These are phyloP conservation scores for Mobula birostris DNA, from an alignment of 2,113 vertebrate genomes.

Conservation along the genomic window DNA sequence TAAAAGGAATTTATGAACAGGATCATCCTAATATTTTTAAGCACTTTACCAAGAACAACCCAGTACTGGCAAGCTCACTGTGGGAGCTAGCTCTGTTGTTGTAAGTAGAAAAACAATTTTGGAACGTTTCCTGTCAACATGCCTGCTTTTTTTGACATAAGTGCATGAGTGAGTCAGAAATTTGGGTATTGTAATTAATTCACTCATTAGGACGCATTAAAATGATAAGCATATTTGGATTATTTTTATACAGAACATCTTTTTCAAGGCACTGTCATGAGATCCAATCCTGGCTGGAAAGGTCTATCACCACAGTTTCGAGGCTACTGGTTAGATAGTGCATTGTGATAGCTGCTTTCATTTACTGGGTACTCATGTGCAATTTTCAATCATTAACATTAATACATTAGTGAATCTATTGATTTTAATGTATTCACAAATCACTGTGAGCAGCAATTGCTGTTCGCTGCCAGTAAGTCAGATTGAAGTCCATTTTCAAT, in stretches of 20 bases:
- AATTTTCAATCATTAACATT: background rate
- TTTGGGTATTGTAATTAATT: background rate
- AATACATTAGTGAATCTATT: background rate
- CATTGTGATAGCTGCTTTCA: background rate
- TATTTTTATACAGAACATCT: too few species aligned
- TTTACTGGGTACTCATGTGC: background rate
- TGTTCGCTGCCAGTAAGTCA: background rate
- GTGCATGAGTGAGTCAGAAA: background rate
- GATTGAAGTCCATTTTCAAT: background rate
- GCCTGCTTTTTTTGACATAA: background rate
- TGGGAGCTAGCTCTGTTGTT: background rate
- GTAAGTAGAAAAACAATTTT: background rate
- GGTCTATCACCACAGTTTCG: background rate
- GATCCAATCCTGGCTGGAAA: too few species aligned
- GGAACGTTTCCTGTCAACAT: background rate
- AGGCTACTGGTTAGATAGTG: background rate
- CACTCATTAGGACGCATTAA: too few species aligned
- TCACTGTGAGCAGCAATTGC: background rate
- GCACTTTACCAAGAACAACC: background rate
- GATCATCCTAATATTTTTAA: background rate
- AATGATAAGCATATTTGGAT: too few species aligned
- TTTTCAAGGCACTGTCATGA: too few species aligned
- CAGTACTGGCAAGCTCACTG: background rate
- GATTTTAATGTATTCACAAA: too few species aligned
- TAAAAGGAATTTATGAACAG: background rate